These are phyloP conservation scores for Anseranas semipalmata DNA, from an alignment of 2,113 vertebrate species.

Conservation along the genomic window DNA sequence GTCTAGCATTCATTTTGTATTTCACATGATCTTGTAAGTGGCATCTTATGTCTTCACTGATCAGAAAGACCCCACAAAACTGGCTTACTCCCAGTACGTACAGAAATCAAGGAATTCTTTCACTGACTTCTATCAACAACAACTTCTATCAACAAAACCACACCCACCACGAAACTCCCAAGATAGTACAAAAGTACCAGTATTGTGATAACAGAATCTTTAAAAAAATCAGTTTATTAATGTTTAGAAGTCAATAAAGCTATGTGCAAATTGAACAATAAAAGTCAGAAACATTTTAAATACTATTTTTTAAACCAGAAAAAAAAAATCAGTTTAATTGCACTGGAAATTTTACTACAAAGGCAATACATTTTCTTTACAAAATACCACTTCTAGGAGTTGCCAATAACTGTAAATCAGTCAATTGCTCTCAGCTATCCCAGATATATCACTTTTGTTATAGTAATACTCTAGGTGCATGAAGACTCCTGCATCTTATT, in stretches of 20 bases:
- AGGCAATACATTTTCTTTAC: constrained; percentile 63
- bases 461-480: constrained; percentile 70
- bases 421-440: constrained; percentile 47
- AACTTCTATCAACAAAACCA: neutral
- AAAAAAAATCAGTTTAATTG: constrained; percentile 77
- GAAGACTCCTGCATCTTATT: constrained; percentile 52
- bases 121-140: neutral
- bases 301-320: constrained; percentile 76
- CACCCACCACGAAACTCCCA: neutral
- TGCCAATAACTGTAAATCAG: constrained; percentile 56
- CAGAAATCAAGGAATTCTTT: neutral
- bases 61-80: neutral
- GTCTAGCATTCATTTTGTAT: neutral
- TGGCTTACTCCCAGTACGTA: neutral
- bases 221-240: constrained; percentile 86
- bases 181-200: neutral
- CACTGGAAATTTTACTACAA: constrained; percentile 81
- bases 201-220: constrained; percentile 40
- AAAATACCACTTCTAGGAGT: constrained; percentile 64
- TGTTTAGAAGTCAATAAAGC: constrained; percentile 83
- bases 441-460: constrained; percentile 69
- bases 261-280: constrained; percentile 85
- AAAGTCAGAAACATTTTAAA: constrained; percentile 83
- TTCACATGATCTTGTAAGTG: neutral
- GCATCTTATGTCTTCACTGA: neutral